Evolutionary conservation across 2,888 invertebrate species (phyloP), one percentile per base, ranked within the genome.

Genomic region (Erpobdella octoculata): DNA sequence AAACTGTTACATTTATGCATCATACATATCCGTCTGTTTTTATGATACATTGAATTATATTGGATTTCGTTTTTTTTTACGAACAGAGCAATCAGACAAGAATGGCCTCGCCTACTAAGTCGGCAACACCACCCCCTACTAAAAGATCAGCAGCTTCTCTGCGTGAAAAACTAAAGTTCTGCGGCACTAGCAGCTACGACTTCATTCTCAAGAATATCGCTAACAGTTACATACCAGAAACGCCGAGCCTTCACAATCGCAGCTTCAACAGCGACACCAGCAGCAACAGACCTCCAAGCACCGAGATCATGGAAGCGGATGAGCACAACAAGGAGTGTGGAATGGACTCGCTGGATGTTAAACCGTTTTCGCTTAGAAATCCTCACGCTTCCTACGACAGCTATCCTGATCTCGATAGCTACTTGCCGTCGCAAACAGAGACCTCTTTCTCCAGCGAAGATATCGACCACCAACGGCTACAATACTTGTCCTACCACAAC

Each of bases 201-300:
- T 53, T 53, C 53, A 28, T n/a, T n/a, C n/a, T n/a, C n/a, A n/a
- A n/a, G n/a, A n/a, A n/a, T n/a, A n/a, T n/a, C n/a, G n/a, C n/a
- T n/a, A n/a, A n/a, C n/a, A n/a, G n/a, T n/a, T n/a, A n/a, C n/a
- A n/a, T n/a, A n/a, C n/a, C n/a, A n/a, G n/a, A n/a, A n/a, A n/a
- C n/a, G n/a, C n/a, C n/a, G n/a, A 41, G 62, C 31, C 18, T 28
- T 33, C 31, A 62, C 62, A 62, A 33, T 35, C 31, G 35, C 62
- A 62, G 31, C 62, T 33, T 33, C 62, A 62, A n/a, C 1, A 62
- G 35, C 62, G 35, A 62, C 62, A 62, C 31, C 28, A 62, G 31
- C 62, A 62, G 35, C 62, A 25, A 62, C 25, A 62, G 31, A 62
- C 25, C 62, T 9, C 31, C 62, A 21, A 62, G 33, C 31, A n/a